phyloP scores from a whole-genome alignment of 2,797 vertebrate species.

The Distichodus sexfasciatus region DNA sequence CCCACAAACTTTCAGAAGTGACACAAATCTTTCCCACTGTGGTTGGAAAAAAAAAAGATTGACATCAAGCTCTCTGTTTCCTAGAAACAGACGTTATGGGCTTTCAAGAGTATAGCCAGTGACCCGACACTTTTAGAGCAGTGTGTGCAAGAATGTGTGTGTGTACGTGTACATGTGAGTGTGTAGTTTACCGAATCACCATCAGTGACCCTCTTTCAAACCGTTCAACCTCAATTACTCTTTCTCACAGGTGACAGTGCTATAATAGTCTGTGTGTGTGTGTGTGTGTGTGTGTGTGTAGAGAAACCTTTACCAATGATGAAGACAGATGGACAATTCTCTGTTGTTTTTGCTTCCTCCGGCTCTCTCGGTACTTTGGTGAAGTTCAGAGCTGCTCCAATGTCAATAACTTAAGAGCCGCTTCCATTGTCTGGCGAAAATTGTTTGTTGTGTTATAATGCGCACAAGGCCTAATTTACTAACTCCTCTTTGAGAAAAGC shows the following conservation, averaged over 20 bases:
- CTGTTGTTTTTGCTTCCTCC: too few species aligned
- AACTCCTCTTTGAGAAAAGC: not conserved
- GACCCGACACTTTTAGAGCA: conserved; percentile 7
- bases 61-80: conserved; percentile 4
- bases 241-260: conserved; percentile 3
- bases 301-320: not conserved
- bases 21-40: not conserved
- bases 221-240: conserved; percentile 32
- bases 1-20: not conserved
- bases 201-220: conserved; percentile 15
- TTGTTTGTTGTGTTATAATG: too few species aligned
- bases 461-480: too few species aligned
- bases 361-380: too few species aligned
- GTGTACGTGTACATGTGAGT: not conserved
- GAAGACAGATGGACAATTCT: too few species aligned
- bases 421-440: too few species aligned
- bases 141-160: not conserved
- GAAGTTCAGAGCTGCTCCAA: too few species aligned
- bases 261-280: conserved; percentile 6
- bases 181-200: not conserved
- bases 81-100: conserved; percentile 19
- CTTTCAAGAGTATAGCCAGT: conserved; percentile 1
- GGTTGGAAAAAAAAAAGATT: not conserved
- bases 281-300: not conserved
- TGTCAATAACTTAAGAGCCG: too few species aligned